A percentile compares a stretch with the other conserved stretches of the same genome.
These are phyloP conservation scores for Borostomias antarcticus DNA, from an alignment of 2,797 vertebrate species.

Conservation along the genomic window DNA sequence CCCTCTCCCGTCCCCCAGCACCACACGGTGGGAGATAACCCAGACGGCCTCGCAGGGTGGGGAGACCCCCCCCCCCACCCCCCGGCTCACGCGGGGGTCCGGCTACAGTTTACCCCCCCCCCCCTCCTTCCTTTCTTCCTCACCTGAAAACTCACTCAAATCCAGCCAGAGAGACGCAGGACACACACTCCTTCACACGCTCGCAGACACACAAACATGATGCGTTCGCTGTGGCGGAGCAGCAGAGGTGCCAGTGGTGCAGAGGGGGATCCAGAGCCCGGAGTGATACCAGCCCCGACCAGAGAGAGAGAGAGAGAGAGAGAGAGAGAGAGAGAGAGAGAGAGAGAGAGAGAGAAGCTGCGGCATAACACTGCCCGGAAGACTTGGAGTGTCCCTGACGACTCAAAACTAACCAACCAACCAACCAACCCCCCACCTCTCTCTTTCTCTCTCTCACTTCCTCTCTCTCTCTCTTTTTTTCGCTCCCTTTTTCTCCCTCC, in stretches of 20 bases:
- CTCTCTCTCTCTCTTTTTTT: neutral
- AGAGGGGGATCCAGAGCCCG: slow-evolving; percentile 33
- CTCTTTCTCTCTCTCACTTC: neutral
- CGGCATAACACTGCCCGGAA: slow-evolving; percentile 40
- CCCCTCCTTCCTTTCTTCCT: slow-evolving; percentile 36
- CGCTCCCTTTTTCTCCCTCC: neutral
- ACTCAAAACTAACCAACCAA: slow-evolving; percentile 61
- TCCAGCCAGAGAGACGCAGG: neutral
- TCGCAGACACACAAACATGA: slow-evolving; percentile 7
- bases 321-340: slow-evolving; percentile 11
- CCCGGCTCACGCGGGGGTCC: slow-evolving; percentile 34
- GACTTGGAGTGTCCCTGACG: slow-evolving; percentile 57
- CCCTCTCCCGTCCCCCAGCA: neutral
- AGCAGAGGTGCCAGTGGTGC: slow-evolving; percentile 42
- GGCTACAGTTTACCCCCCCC: too few relatives aligned
- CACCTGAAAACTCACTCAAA: neutral
- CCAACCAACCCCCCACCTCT: slow-evolving; percentile 21
- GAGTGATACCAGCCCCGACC: slow-evolving; percentile 38
- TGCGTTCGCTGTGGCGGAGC: slow-evolving; percentile 37
- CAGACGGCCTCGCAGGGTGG: neutral
- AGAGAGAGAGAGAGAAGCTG: slow-evolving; percentile 26
- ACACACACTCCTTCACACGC: slow-evolving; percentile 22
- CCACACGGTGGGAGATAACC: slow-evolving; percentile 9
- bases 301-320: slow-evolving; percentile 22
- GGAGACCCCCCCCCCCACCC: slow-evolving; percentile 11